Conservation (phyloP, 2,888 invertebrate species). For the Harpalus rubripes region DNA sequence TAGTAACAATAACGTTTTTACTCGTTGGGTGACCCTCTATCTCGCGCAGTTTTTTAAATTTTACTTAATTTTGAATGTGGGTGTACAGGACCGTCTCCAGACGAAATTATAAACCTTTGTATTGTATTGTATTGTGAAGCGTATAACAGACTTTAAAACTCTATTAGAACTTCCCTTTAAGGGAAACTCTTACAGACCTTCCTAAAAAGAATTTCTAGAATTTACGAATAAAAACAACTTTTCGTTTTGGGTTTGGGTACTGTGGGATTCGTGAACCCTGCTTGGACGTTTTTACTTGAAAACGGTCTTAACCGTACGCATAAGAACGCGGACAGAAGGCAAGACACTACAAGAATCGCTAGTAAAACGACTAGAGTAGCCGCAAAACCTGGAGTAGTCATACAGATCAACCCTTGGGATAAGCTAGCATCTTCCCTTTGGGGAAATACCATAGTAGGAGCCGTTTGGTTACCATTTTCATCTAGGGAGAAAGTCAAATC, state of each 20-base stretch:
- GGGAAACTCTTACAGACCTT: no score
- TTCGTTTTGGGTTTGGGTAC: conserved; percentile 77
- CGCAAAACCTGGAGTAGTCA: conserved; percentile 96
- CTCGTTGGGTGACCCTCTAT: no score
- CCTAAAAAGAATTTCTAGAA: background rate
- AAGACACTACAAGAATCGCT: conserved; percentile 90
- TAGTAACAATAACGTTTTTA: no score
- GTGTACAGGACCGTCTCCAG: background rate
- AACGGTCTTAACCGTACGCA: conserved; percentile 90
- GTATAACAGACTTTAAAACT: conserved; percentile 31
- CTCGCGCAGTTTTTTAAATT: background rate
- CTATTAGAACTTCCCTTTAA: background rate
- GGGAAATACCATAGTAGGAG: conserved; percentile 86
- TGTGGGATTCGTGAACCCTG: conserved; percentile 74
- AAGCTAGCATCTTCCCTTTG: conserved; percentile 79
- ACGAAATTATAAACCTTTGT: conserved; percentile 14
- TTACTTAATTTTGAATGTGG: background rate
- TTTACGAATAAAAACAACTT: conserved; percentile 84
- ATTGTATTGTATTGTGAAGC: conserved; percentile 21
- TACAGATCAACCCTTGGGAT: conserved; percentile 86
- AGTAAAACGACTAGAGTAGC: conserved; percentile 91
- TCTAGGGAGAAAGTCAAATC: conserved; percentile 92
- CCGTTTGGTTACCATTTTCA: conserved; percentile 81
- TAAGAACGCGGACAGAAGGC: conserved; percentile 90
- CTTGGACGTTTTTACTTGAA: conserved; percentile 80